Conservation (phyloP, 2,113 vertebrate species). For the Megaleporinus macrocephalus region DNA sequence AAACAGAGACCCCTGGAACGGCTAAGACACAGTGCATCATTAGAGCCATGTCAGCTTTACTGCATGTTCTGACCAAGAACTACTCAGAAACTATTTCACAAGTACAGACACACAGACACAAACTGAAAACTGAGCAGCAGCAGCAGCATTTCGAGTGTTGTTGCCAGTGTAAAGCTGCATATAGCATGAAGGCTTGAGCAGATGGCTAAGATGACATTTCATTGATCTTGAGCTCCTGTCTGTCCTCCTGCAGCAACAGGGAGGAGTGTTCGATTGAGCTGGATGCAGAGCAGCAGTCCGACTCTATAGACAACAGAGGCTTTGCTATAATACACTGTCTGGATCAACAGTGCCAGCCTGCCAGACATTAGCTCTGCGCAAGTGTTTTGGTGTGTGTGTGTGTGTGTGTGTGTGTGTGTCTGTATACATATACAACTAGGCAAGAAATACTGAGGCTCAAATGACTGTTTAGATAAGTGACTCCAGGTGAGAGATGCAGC, state of each 20-base stretch:
- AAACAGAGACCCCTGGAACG: too few relatives aligned
- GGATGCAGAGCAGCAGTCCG: slow-evolving; percentile 3
- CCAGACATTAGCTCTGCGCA: not conserved
- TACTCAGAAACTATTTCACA: too few relatives aligned
- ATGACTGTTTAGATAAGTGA: slow-evolving; percentile 6
- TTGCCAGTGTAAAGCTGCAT: not conserved
- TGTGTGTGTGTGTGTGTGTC: not conserved
- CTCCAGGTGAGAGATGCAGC: not conserved
- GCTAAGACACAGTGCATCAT: too few relatives aligned
- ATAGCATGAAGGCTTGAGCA: not conserved
- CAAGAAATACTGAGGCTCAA: not conserved
- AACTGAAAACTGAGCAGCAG: too few relatives aligned
- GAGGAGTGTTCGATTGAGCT: not conserved
- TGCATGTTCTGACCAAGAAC: too few relatives aligned
- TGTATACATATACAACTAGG: not conserved
- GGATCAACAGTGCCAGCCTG: slow-evolving; percentile 16
- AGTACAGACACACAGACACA: not conserved
- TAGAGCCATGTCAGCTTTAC: too few relatives aligned
- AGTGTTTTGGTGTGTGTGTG: not conserved
- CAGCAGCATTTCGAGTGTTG: not conserved
- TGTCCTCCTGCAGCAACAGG: not conserved
- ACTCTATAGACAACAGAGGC: not conserved
- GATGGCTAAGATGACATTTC: not conserved
- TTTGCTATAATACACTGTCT: slow-evolving; percentile 16
- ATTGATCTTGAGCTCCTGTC: slow-evolving; percentile 20